These are phyloP conservation scores for Heliocidaris tuberculata DNA, from an alignment of 35 echinoderm and acorn worm species.

Conservation along the genomic window DNA sequence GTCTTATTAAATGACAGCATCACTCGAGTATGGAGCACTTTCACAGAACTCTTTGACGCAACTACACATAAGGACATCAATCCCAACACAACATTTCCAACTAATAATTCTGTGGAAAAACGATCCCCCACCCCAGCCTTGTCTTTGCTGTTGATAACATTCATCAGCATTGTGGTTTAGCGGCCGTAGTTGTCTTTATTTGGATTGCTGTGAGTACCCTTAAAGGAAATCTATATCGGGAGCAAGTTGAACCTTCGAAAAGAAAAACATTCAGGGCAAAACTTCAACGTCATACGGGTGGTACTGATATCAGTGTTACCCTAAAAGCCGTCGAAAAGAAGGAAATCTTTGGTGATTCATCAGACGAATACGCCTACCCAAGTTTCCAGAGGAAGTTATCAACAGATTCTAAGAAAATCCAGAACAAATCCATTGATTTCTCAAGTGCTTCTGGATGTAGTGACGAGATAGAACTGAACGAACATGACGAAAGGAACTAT, in stretches of 20 bases:
- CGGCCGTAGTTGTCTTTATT: not conserved
- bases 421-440: not conserved
- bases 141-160: not conserved
- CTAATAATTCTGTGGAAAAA: not conserved
- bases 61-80: too few species aligned
- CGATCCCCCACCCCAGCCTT: not conserved
- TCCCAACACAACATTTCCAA: not conserved
- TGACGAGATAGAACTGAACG: not conserved
- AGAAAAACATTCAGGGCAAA: not conserved
- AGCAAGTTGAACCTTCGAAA: not conserved
- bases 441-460: not conserved
- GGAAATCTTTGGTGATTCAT: not conserved
- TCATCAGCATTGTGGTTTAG: not conserved
- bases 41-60: too few species aligned
- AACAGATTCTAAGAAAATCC: not conserved
- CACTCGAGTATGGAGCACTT: too few species aligned
- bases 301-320: not conserved
- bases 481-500: not conserved
- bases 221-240: not conserved
- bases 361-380: not conserved
- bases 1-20: too few species aligned
- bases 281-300: not conserved
- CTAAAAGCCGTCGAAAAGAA: not conserved
- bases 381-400: not conserved
- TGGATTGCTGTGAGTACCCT: not conserved